Base-by-base conservation (phyloP, 2,888 invertebrate genomes). In the Cephus pygmeus region DNA sequence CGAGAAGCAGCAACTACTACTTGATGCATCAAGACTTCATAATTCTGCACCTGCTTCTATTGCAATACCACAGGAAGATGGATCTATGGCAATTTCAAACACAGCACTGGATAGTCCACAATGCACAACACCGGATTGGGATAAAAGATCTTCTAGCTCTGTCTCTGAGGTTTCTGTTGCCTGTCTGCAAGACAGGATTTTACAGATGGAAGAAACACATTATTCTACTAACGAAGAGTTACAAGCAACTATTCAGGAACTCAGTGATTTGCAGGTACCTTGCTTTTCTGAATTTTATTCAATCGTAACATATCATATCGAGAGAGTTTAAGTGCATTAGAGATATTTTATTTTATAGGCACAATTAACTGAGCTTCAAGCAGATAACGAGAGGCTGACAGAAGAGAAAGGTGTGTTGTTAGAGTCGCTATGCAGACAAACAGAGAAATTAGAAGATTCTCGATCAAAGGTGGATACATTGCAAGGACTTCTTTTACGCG, bases 161-260 rank as follows among this genome's bases (percentile, higher is more conserved):
- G 93, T 95, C 83, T 97, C 97, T 91, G 98, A 98, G 92, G 95
- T 98, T 78, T 96, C 97, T 4, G 97, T 98, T 81, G 98, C 98
- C 33, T 98, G 98, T 90, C 93, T 97, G 82, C 98, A 98, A 92
- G 98, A 98, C 90, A 95, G 97, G 89, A 98, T 98, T 86, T 94
- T 97, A 90, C 97, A 97, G 92, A 97, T 97, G 97, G 97, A 97
- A 90, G 97, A 97, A 91, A 97, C 96, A 31, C 97, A 97, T 90
- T 93, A 89, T 90, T 97, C 97, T 82, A 98, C 97, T 79, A 97
- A 96, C 90, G 97, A 98, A 91, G 98, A 98, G 91, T 93, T 98
- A 9, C 98, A 98, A 92, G 98, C 98, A 0, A 98, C 98, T 0
- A 93, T 98, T 74, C 98, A 98, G 86, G 98, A 98, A 92, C 92